Base-by-base conservation (phyloP, 2,888 invertebrate species). In the Caenorhabditis imperialis region DNA sequence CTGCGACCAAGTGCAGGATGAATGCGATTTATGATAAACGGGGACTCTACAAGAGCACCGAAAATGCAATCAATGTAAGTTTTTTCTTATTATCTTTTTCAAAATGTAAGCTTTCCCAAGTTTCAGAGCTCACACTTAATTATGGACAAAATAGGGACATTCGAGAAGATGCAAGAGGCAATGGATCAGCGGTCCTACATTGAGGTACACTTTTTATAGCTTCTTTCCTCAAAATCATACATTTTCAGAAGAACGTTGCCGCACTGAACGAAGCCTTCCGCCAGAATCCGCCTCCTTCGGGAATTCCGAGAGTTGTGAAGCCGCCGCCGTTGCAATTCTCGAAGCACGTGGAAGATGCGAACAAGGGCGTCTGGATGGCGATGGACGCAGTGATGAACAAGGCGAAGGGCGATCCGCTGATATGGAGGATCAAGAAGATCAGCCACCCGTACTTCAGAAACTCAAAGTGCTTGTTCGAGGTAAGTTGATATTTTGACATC, bases 1-100 rank as follows among this genome's bases (percentile, higher is more conserved):
- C 67, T 14, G 6, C 2, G 4, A 14, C 50, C 20, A 67, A 67
- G 18, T 57, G 57, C 30, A 47, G 67, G 12, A 16, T 42, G 14
- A 67, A 67, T 33, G 16, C 57, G 3, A 18, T 67, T 37, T 67
- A 57, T 14, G 67, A 67, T 18, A 67, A 58, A n/a, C 50, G 57
- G 16, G 23, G n/a, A 12, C 2, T 67, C 0, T 67, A 67, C n/a
- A 67, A 67, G 22, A 14, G 33, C 12, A 40, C 48, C 10, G 67
- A 67, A 51, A 10, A 12, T 1, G 4, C 57, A 0, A 51, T 67
- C 33, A 47, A 57, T 8, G 67, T 67, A 20, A 48, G 54, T 48
- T 23, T 45, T 42, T 48, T 1, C 10, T 30, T 30, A 30, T 7
- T 7, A 30, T 30, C 6, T 30, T 30, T 30, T 7, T 30, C 6